Conservation (phyloP, 2,888 invertebrate genomes). For the Trichogramma dendrolimi region DNA sequence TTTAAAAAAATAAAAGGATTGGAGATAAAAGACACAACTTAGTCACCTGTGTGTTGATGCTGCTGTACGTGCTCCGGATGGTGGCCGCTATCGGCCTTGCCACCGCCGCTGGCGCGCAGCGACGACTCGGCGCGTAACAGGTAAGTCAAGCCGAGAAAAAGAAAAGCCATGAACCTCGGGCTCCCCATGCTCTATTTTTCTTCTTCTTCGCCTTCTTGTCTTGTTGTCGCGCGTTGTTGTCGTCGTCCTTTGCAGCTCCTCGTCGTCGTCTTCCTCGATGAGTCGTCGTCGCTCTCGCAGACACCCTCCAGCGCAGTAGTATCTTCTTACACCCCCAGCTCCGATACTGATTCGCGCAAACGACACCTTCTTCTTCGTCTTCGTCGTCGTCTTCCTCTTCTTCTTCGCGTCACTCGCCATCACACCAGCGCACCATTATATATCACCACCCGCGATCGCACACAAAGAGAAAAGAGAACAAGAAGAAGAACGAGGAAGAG, state of each 20-base stretch:
- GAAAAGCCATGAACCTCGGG: constrained; percentile 37
- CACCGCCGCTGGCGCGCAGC: constrained; percentile 12
- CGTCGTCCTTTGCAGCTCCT: constrained; percentile 21
- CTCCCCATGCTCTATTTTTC: constrained; percentile 36
- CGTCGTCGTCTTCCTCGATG: neutral
- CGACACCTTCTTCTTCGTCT: no score
- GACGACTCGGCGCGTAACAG: constrained; percentile 43
- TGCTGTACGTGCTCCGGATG: constrained; percentile 17
- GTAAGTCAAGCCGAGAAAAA: constrained; percentile 42
- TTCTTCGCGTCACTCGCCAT: no score
- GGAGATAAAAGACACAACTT: no score
- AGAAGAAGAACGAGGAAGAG: no score
- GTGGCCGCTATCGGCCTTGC: neutral
- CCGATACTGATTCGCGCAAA: no score
- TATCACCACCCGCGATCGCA: no score
- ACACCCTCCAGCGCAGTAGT: neutral
- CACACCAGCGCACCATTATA: no score
- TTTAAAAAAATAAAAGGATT: no score
- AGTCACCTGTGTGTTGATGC: constrained; percentile 21
- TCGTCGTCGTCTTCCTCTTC: no score
- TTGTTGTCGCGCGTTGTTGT: constrained; percentile 1
- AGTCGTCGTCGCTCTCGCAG: neutral
- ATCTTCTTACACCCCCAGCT: no score
- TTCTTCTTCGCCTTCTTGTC: neutral
- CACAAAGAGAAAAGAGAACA: no score